Base-by-base conservation (phyloP, 1,140 invertebrate species). In the Rhynchophorus ferrugineus region DNA sequence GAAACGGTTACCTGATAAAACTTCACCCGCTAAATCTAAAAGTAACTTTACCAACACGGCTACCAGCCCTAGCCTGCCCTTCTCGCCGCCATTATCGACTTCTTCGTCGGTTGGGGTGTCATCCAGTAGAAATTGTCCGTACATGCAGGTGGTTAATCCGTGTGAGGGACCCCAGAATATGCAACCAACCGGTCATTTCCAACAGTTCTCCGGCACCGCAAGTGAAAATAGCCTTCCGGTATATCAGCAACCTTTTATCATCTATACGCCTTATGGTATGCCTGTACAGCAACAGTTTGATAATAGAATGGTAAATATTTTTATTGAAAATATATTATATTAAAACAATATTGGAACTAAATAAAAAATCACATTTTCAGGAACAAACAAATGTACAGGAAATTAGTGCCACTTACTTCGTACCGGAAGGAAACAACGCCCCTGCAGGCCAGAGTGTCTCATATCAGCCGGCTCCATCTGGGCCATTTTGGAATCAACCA, bases 41-140 rank as follows among this genome's bases (percentile, higher is more conserved):
- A 54, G 57, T 1, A 51, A 52, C 18, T 38, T 63, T 14, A 67
- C 63, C 2, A 69, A 68, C 41, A 67, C 61, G 29, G 60, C 68
- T 3, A 70, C 68, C 2, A 68, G 67, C 57, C 67, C 68, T 16
- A 70, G 61, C 58, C 61, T 66, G 37, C 68, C 64, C 7, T 64
- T 63, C 49, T 55, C 57, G 6, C 58, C 54, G 17, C 47, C 48
- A 14, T 21, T 54, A 13, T 44, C 49, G 8, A 33, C 44, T n/a
- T 6, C 49, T 19, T 54, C 54, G 6, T 49, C 52, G 1, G 45
- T 41, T 22, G 37, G 48, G 5, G 20, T 45, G 2, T 24, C 51
- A 22, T 9, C 34, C 9, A 44, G 21, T 38, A 54, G 52, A 21
- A 59, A 29, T 37, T 59, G 34, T 49, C 18, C 57, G 1, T 57